These are phyloP conservation scores for Ictalurus furcatus DNA, from an alignment of 2,113 vertebrate genomes.

Conservation along the genomic window DNA sequence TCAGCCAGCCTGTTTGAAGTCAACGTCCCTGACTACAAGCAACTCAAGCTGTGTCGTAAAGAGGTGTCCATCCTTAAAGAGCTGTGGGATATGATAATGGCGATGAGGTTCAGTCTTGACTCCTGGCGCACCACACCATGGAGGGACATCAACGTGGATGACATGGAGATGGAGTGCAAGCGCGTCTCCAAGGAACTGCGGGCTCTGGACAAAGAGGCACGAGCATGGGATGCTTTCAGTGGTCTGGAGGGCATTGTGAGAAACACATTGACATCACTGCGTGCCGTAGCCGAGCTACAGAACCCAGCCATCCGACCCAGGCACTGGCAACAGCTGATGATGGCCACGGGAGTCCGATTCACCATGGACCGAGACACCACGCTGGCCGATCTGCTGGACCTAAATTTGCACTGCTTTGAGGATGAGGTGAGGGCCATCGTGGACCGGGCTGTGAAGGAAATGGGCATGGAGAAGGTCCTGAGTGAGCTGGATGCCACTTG, in stretches of 20 bases:
- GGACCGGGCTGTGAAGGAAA: constrained; percentile 85
- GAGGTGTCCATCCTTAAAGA: constrained; percentile 78
- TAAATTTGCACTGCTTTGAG: constrained; percentile 88
- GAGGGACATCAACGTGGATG: constrained; percentile 85
- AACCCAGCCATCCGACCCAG: constrained; percentile 86
- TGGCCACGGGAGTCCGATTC: constrained; percentile 80
- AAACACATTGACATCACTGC: constrained; percentile 83
- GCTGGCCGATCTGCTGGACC: constrained; percentile 84
- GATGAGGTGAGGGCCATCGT: constrained; percentile 89
- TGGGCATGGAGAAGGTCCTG: constrained; percentile 83
- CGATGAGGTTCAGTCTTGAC: constrained; percentile 73
- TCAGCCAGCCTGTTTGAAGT: constrained; percentile 91
- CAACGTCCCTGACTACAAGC: constrained; percentile 83
- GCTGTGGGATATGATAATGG: constrained; percentile 67
- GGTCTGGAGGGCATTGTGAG: constrained; percentile 84
- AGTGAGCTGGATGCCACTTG: constrained; percentile 80
- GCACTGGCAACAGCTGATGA: constrained; percentile 93
- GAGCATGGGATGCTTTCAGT: constrained; percentile 84
- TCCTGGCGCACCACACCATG: constrained; percentile 86
- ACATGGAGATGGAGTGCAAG: constrained; percentile 88
- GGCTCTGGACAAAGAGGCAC: constrained; percentile 84
- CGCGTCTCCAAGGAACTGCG: constrained; percentile 83
- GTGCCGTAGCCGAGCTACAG: constrained; percentile 87
- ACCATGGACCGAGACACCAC: constrained; percentile 80
- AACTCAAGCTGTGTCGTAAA: constrained; percentile 86